phyloP scores from a whole-genome alignment of 2,888 invertebrate species.

The Theretra japonica region DNA sequence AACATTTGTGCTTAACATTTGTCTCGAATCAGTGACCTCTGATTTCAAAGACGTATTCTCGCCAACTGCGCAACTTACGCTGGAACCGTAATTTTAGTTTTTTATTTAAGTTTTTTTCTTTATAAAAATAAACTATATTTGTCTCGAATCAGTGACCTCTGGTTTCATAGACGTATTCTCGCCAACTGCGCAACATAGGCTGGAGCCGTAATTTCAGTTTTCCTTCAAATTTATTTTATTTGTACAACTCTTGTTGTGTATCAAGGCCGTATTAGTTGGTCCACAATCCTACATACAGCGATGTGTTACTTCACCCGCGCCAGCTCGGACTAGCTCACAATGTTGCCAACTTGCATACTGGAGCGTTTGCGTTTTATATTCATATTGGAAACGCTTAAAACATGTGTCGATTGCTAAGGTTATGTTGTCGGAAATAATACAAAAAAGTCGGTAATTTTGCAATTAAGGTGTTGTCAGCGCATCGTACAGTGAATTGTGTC shows the following conservation, averaged over 20 bases:
- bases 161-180: no score
- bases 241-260: background rate
- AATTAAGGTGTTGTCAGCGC: no score
- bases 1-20: no score
- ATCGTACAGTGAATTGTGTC: no score
- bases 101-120: no score
- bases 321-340: background rate
- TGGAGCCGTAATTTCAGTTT: background rate
- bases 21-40: no score
- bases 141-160: no score
- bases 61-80: no score
- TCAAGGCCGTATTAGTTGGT: background rate
- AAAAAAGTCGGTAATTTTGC: background rate
- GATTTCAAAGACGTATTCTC: no score
- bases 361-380: conserved; percentile 7
- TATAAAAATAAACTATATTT: no score
- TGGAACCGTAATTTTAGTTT: no score
- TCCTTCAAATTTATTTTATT: background rate
- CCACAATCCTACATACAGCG: conserved; percentile 5
- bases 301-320: background rate
- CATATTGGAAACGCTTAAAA: background rate
- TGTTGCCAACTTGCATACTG: conserved; percentile 20
- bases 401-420: background rate
- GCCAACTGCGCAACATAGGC: no score
- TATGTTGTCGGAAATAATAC: background rate